phyloP scores from a whole-genome alignment of 1,140 invertebrate genomes.

The Odontomachus brunneus region DNA sequence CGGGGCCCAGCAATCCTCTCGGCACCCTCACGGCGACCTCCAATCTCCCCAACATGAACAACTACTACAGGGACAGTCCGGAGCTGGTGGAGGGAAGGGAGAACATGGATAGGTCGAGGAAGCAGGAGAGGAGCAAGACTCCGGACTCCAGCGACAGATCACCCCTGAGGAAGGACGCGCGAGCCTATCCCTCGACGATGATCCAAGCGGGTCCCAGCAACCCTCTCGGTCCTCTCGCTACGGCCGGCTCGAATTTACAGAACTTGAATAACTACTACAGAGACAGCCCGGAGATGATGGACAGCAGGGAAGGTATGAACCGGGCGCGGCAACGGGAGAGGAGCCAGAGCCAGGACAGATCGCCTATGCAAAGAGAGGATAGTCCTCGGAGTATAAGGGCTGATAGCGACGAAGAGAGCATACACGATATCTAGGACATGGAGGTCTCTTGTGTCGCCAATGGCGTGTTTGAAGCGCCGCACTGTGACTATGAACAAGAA shows the following conservation, averaged over 20 bases:
- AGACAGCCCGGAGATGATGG: slow-evolving; percentile 80
- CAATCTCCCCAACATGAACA: slow-evolving; percentile 87
- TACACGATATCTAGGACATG: slow-evolving; percentile 83
- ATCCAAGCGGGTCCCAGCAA: slow-evolving; percentile 88
- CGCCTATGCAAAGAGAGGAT: slow-evolving; percentile 60
- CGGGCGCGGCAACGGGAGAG: slow-evolving; percentile 76
- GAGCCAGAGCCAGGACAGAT: slow-evolving; percentile 79
- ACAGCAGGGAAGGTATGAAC: slow-evolving; percentile 76
- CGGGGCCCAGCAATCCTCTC: slow-evolving; percentile 86
- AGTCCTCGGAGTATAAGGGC: slow-evolving; percentile 83
- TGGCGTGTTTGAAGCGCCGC: background rate
- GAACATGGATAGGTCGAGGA: slow-evolving; percentile 73
- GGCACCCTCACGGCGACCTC: slow-evolving; percentile 86
- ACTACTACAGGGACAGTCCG: slow-evolving; percentile 87
- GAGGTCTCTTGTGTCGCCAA: background rate
- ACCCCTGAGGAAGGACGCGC: slow-evolving; percentile 61
- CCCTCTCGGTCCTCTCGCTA: slow-evolving; percentile 83
- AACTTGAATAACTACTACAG: slow-evolving; percentile 78
- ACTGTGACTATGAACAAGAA: background rate
- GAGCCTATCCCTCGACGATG: slow-evolving; percentile 88
- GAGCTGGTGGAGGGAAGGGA: slow-evolving; percentile 79
- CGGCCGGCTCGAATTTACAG: slow-evolving; percentile 64
- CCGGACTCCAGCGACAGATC: slow-evolving; percentile 66
- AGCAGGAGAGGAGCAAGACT: slow-evolving; percentile 84
- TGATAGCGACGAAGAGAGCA: slow-evolving; percentile 87